Base-by-base conservation (phyloP, 2,797 vertebrate species). In the Oryzias sinensis region DNA sequence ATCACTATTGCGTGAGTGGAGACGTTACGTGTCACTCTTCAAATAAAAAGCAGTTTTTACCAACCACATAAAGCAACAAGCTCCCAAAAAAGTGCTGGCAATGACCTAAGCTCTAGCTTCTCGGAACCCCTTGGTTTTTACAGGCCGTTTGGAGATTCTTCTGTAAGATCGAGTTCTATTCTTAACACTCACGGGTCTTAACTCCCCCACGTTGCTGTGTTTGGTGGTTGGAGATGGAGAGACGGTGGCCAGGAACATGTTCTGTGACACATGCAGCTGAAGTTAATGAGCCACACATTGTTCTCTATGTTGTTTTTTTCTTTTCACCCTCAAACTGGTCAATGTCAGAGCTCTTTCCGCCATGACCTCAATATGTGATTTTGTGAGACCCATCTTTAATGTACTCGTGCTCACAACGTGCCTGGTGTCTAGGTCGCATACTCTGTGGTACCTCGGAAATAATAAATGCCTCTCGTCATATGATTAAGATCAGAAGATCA, bases 101-200 rank as follows among this genome's bases (percentile, higher is more conserved):
- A 49, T 50, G 76, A 77, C 77, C 49, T 5, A 74, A 57, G 74
- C 81, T 63, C 1, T 74, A 81, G 75, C 71, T 92, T 91, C 90
- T 91, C 86, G 82, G 88, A 92, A 91, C 84, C 80, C 75, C 81
- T 87, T 81, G 86, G 67, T 87, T 92, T 91, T 90, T 85, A 90
- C 81, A 88, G 84, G 81, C 85, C 68, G 55, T 81, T 84, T 63
- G 85, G 86, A 88, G 86, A 90, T 90, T 90, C 83, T 82, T 86
- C 69, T 71, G 53, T 81, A 76, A 84, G 85, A 88, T 85, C 82
- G 61, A 83, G 76, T 88, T 88, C 88, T 91, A 89, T 90, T 90
- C 86, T 87, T 88, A 90, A 87, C 77, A 48, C 70, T 59, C 80
- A 76, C 59, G 48, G 70, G 66, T 81, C 79, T 61, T 9, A 52